A percentile compares a stretch with the other conserved stretches of the same genome.
Conservation (phyloP, 2,888 invertebrate species). For the Nebria brevicollis region DNA sequence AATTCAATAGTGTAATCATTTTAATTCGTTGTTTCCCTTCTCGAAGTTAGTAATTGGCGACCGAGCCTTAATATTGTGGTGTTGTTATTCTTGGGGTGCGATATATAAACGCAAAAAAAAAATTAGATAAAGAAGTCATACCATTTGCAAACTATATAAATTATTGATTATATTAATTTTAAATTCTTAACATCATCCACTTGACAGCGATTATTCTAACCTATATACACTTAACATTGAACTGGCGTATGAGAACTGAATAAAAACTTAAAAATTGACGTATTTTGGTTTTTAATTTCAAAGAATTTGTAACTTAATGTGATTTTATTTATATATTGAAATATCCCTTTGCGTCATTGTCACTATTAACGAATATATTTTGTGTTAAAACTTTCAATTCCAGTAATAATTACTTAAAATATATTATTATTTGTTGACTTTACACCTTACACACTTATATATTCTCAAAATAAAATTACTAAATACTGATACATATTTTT, state of each 20-base stretch:
- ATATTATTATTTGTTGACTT: too few relatives aligned
- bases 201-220: background rate
- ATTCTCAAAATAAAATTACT: too few relatives aligned
- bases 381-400: background rate
- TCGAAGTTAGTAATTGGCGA: background rate
- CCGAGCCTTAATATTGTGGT: background rate
- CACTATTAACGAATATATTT: background rate
- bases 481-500: too few relatives aligned
- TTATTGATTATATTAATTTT: background rate
- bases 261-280: background rate
- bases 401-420: too few relatives aligned
- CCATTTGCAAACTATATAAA: background rate
- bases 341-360: background rate
- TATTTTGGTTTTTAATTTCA: background rate
- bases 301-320: background rate
- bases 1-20: too few relatives aligned
- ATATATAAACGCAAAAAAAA: background rate
- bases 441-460: too few relatives aligned
- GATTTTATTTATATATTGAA: background rate
- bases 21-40: too few relatives aligned
- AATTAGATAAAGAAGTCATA: background rate
- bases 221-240: background rate
- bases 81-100: background rate
- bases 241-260: background rate
- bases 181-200: background rate